A percentile compares a stretch with the other conserved stretches of the same genome.
These are phyloP conservation scores for Theonella swinhoei DNA, from an alignment of 37 sponge, comb jelly and placozoan genomes.

Conservation along the genomic window DNA sequence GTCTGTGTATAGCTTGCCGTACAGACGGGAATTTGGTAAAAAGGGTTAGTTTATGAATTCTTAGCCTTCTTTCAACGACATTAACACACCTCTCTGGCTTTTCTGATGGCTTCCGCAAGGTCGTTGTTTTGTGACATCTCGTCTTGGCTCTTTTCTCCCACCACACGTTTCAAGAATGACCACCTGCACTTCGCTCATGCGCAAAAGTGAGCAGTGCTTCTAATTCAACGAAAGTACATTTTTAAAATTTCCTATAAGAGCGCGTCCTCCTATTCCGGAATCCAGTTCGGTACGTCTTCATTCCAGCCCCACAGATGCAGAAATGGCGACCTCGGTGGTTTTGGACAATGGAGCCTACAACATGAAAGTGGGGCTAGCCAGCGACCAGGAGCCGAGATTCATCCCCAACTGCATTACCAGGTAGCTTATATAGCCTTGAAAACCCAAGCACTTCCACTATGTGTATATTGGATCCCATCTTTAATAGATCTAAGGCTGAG, in stretches of 20 bases:
- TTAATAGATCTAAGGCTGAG: constrained; percentile 83
- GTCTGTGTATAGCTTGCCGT: background rate
- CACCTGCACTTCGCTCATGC: background rate
- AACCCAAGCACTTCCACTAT: background rate
- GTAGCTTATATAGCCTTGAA: constrained; percentile 13
- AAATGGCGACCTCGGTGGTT: constrained; percentile 25
- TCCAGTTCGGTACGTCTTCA: too few species aligned
- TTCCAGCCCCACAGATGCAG: too few species aligned
- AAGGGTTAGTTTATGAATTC: too few species aligned
- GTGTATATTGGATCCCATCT: too few species aligned
- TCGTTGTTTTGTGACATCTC: background rate
- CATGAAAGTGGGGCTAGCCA: constrained; percentile 69
- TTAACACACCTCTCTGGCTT: constrained; percentile 66
- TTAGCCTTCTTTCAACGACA: too few species aligned
- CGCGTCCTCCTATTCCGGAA: too few species aligned
- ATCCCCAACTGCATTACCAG: constrained; percentile 88
- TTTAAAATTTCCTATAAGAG: too few species aligned
- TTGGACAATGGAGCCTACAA: constrained; percentile 89
- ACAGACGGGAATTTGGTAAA: too few species aligned
- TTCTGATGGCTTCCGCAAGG: constrained; percentile 61
- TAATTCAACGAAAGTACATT: background rate
- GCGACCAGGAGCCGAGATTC: constrained; percentile 31
- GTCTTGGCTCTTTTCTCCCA: background rate
- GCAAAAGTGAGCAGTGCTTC: background rate
- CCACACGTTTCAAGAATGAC: background rate